A percentile compares a stretch with the other conserved stretches of the same genome.
phyloP scores from a whole-genome alignment of 2,113 vertebrate genomes.

The Capra hircus region DNA sequence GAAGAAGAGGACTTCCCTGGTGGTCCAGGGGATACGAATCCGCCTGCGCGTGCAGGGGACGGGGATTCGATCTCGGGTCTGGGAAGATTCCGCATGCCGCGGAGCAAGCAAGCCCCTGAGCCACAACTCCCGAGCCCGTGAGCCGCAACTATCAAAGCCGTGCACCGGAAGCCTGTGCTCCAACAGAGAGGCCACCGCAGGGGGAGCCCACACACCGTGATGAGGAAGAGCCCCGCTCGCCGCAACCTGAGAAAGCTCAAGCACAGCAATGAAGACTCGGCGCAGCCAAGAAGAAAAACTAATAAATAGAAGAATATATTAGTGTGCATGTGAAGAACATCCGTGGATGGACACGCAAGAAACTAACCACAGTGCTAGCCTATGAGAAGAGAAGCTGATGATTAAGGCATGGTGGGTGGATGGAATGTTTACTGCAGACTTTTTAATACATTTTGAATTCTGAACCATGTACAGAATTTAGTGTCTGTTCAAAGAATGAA shows the following conservation, averaged over 20 bases:
- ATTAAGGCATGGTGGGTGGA: neutral
- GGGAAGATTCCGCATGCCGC: accelerated
- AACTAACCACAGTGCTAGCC: neutral
- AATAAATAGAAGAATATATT: neutral
- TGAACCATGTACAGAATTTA: neutral
- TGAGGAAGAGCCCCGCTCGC: accelerated
- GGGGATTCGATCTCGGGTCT: neutral
- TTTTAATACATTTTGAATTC: neutral
- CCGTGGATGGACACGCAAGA: neutral
- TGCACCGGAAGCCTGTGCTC: neutral
- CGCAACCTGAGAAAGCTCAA: neutral
- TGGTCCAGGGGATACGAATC: neutral
- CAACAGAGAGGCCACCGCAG: neutral
- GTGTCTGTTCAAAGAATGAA: neutral
- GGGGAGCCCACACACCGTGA: accelerated
- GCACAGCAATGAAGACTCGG: neutral
- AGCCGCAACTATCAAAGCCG: accelerated
- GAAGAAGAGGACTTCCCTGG: neutral
- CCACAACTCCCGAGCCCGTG: accelerated
- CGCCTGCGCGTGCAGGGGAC: neutral
- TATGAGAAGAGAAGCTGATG: neutral
- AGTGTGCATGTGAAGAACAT: neutral
- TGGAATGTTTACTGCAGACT: neutral
- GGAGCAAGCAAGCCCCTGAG: neutral
- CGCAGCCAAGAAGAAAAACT: neutral